Base-by-base conservation (phyloP, 2,113 vertebrate species). In the Callipepla californica region DNA sequence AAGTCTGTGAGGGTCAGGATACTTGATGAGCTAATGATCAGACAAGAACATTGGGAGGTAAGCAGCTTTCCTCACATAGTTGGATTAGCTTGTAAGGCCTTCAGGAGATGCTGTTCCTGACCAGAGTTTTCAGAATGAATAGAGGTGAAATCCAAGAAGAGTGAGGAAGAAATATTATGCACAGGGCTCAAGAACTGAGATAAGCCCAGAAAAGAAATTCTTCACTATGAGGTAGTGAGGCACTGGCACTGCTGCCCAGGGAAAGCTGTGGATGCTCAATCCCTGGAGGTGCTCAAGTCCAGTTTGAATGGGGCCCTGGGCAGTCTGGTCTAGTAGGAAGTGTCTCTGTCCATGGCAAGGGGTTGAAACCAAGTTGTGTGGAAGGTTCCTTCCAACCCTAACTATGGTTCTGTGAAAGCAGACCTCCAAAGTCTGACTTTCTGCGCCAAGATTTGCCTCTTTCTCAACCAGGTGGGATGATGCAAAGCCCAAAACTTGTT, bases 401-500 rank as follows among this genome's bases (percentile, higher is more conserved):
- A 50, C 48, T 51, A 26, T 51, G 50, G 14, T 28, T 51, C 50
- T 51, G 50, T 51, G 50, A 51, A 51, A 21, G 50, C 58, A 59
- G 5, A 28, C 48, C 48, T 55, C 25, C 62, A 25, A 42, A 67
- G 1, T 36, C 32, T 47, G n/a, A 11, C 47, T 92, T 78, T 19
- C 8, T 1, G 3, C 30, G 26, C 13, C 48, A 48, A 53, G 38
- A 7, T 26, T 77, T 86, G 38, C 44, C 59, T 40, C 38, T 69
- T 69, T 61, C 28, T 61, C 85, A 77, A 36, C 57, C 1, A 5
- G 9, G 51, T 72, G 23, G 23, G 20, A 23, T 50, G 19, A 28
- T 14, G 32, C 36, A n/a, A 22, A 3, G 11, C 2, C 2, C 1
- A 1, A 13, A 44, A 7, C 8, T 75, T 23, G 23, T 23, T 26